phyloP scores from a whole-genome alignment of 1,140 invertebrate species.

The Scylla paramamosain region DNA sequence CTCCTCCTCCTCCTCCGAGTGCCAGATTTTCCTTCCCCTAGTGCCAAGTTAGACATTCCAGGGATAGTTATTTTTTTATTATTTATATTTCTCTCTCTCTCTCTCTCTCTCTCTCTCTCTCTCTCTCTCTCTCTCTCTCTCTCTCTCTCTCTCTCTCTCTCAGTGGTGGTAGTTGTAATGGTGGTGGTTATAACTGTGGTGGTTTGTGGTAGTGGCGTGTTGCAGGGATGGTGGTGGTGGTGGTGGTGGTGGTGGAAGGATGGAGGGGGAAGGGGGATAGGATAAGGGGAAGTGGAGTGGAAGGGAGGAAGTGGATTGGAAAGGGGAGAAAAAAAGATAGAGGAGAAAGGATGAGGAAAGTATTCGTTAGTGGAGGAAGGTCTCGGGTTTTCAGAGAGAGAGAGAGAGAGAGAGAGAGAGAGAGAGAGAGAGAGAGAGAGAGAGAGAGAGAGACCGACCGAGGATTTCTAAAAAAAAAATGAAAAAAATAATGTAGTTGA shows the following conservation, averaged over 20 bases:
- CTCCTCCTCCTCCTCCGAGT: background rate
- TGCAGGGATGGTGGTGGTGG: background rate
- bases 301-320: slow-evolving; percentile 6
- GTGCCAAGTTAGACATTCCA: background rate
- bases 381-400: background rate
- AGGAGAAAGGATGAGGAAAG: background rate
- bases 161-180: no score
- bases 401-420: slow-evolving; percentile 21
- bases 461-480: no score
- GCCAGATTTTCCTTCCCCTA: background rate
- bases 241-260: background rate
- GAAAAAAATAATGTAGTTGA: no score
- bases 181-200: background rate
- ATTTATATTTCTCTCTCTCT: background rate
- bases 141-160: background rate
- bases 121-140: slow-evolving; percentile 37
- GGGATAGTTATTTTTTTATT: background rate
- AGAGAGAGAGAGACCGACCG: background rate
- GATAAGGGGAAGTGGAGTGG: background rate
- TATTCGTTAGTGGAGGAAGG: background rate
- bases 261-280: background rate
- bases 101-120: slow-evolving; percentile 43
- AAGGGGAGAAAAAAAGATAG: background rate
- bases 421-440: background rate
- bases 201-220: background rate